Evolutionary conservation across 2,113 vertebrate species (phyloP).

Genomic region (Lucifuga dentata): DNA sequence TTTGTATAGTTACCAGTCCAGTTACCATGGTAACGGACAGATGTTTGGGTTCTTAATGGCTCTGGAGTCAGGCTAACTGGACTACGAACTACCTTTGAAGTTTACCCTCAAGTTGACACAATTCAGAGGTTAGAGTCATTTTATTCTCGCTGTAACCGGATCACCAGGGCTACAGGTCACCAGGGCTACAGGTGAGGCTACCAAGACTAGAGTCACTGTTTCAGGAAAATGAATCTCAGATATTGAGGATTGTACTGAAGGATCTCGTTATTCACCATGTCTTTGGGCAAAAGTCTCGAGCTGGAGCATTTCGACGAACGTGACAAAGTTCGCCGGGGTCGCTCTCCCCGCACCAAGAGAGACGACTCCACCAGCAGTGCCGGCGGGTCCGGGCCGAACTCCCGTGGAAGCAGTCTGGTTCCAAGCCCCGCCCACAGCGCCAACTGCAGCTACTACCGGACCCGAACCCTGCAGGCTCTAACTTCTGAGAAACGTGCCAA

Average conservation of each 20-base stretch:
- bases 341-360: slow-evolving; percentile 76
- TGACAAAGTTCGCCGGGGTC: slow-evolving; percentile 89
- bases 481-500: slow-evolving; percentile 96
- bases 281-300: slow-evolving; percentile 89
- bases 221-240: slow-evolving; percentile 29
- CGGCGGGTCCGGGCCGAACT: slow-evolving; percentile 81
- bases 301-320: slow-evolving; percentile 98
- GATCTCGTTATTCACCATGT: slow-evolving; percentile 51
- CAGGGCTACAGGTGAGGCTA: neutral
- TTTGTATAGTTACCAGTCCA: no score
- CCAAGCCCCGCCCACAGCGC: slow-evolving; percentile 98
- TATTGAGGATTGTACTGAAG: neutral
- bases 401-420: slow-evolving; percentile 91
- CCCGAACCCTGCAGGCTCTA: slow-evolving; percentile 96
- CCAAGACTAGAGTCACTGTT: neutral
- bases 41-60: neutral
- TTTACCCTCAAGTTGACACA: neutral
- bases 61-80: neutral
- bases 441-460: slow-evolving; percentile 98
- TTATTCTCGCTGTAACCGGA: neutral
- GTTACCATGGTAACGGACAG: no score
- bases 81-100: slow-evolving; percentile 2
- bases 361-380: slow-evolving; percentile 66
- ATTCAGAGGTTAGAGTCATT: no score
- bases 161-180: no score